These are phyloP conservation scores for Dinothrombium tinctorium DNA, from an alignment of 1,140 invertebrate genomes.

Conservation along the genomic window DNA sequence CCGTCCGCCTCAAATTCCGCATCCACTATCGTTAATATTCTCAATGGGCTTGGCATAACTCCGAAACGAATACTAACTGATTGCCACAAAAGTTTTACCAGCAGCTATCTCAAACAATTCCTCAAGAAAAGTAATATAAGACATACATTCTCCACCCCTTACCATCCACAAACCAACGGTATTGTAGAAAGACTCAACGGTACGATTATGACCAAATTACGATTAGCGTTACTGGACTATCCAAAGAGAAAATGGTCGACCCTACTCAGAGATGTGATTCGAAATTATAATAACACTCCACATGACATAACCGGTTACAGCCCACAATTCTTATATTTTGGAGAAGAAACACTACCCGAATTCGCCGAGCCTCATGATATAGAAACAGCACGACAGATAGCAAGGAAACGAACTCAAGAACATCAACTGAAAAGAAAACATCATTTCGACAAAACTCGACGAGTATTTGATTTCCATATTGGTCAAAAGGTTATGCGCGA, in stretches of 20 bases:
- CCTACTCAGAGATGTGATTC: too few relatives aligned
- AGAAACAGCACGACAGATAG: background rate
- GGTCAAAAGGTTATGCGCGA: background rate
- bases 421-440: background rate
- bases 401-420: background rate
- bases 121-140: constrained; percentile 15
- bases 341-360: too few relatives aligned
- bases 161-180: too few relatives aligned
- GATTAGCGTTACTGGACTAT: too few relatives aligned
- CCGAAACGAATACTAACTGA: constrained; percentile 13
- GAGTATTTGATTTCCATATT: background rate
- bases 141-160: constrained; percentile 11
- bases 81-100: constrained; percentile 17
- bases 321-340: too few relatives aligned
- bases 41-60: background rate
- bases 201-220: too few relatives aligned
- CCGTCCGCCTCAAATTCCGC: background rate
- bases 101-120: constrained; percentile 16
- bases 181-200: too few relatives aligned
- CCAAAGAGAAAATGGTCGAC: too few relatives aligned
- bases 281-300: too few relatives aligned
- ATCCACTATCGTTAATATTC: background rate
- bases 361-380: background rate
- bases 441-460: background rate
- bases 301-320: too few relatives aligned